Base-by-base conservation (phyloP, 2,888 invertebrate genomes). In the Pyrochroa serraticornis region DNA sequence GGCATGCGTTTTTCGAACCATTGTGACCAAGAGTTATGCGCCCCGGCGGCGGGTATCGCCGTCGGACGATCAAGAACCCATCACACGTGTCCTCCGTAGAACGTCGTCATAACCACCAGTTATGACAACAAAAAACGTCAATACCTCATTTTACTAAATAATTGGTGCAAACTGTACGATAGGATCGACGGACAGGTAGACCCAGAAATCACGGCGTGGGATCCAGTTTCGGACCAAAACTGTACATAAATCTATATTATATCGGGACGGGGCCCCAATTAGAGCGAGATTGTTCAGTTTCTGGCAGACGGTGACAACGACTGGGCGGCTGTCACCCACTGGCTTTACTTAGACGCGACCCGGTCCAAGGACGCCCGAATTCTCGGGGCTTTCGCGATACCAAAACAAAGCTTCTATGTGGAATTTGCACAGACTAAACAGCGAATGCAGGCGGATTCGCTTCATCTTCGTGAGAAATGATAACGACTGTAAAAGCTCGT, bases 181-280 rank as follows among this genome's bases (percentile, higher is more conserved):
- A 53, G 30, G 49, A 31, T 39, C 33, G 35, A 7, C 39, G 42
- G 60, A 57, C 57, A 44, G 52, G 51, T 48, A 64, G 73, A 67
- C 68, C 69, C 69, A 77, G 75, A 77, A 76, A 77, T 77, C 76
- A 77, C 72, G 65, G 61, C 51, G 63, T 66, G 65, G 62, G 68
- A 73, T 73, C 74, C 75, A 74, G 72, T 76, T 76, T 74, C 74
- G 69, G 68, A 66, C 72, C 68, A 75, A 76, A 75, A 76, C 73
- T 73, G 69, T 69, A 74, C 75, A 77, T 78, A 77, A 78, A 77
- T 78, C 76, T 76, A 76, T 77, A 78, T 78, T 75, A 77, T 77
- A 77, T 77, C 76, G 74, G 73, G 71, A 67, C 69, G 68, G 73
- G 71, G 69, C 71, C 73, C 77, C 77, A 78, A 77, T 78, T 77